Percentiles rank a stretch among this genome's conserved stretches.
phyloP scores from a whole-genome alignment of 2,113 vertebrate genomes.

The Perca schrenkii region DNA sequence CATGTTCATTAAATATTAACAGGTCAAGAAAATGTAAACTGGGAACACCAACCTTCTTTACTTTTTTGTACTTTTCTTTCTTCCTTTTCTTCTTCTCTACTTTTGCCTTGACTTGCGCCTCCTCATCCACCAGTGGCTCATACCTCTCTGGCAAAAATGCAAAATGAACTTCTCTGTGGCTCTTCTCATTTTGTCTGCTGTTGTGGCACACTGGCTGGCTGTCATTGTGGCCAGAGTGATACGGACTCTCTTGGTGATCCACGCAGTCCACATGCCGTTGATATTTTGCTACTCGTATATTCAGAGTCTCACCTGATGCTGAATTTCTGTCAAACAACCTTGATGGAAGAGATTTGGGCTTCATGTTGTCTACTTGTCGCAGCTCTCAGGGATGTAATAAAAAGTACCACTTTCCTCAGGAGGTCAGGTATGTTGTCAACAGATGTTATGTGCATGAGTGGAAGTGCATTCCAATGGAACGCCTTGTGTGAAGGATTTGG shows the following conservation, averaged over 20 bases:
- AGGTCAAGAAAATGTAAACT: neutral
- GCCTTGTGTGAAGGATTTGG: constrained; percentile 61
- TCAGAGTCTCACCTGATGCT: constrained; percentile 15
- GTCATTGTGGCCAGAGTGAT: neutral
- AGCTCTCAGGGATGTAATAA: constrained; percentile 22
- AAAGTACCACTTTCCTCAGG: constrained; percentile 20
- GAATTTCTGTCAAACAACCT: constrained; percentile 58
- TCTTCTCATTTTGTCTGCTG: constrained; percentile 18
- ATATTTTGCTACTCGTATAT: constrained; percentile 51
- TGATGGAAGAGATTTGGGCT: constrained; percentile 65
- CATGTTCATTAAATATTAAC: neutral
- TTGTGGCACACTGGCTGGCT: neutral
- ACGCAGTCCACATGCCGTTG: constrained; percentile 64
- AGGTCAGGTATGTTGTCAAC: constrained; percentile 65
- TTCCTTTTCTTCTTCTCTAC: constrained; percentile 77
- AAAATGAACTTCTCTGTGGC: constrained; percentile 63
- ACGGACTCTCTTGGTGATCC: constrained; percentile 24
- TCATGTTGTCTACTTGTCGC: constrained; percentile 64
- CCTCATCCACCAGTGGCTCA: constrained; percentile 74
- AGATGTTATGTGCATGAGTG: constrained; percentile 68
- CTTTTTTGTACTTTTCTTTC: constrained; percentile 80
- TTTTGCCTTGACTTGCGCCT: constrained; percentile 47
- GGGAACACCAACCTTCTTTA: constrained; percentile 78
- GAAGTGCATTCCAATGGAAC: constrained; percentile 64
- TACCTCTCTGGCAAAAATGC: constrained; percentile 78